A percentile compares a stretch with the other conserved stretches of the same genome.
These are phyloP conservation scores for Heteropelma amictum DNA, from an alignment of 2,888 invertebrate genomes.

Conservation along the genomic window DNA sequence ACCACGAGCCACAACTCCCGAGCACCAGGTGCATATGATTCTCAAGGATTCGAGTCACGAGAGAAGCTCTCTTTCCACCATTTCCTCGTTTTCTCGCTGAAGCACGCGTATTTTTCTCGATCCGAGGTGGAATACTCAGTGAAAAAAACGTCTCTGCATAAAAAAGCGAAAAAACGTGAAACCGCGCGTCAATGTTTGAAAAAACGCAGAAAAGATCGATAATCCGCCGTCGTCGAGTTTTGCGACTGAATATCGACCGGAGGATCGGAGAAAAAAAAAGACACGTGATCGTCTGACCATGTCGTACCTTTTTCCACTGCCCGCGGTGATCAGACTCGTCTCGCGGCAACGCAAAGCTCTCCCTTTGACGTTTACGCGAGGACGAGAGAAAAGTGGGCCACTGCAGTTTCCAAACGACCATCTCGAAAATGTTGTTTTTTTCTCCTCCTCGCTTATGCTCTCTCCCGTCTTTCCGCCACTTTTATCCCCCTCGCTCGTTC, in stretches of 20 bases:
- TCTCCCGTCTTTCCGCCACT: background rate
- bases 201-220: no score
- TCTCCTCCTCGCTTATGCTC: background rate
- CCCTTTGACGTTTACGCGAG: no score
- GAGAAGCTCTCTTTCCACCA: background rate
- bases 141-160: no score
- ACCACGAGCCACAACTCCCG: constrained; percentile 41
- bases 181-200: no score
- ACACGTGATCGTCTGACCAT: constrained; percentile 16
- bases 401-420: constrained; percentile 34
- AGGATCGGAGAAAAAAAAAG: background rate
- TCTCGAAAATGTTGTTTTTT: constrained; percentile 12
- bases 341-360: no score
- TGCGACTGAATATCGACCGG: no score
- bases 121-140: no score
- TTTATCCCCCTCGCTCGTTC: constrained; percentile 5
- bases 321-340: background rate
- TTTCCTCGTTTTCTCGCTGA: background rate
- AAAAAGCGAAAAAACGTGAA: no score
- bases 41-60: constrained; percentile 33
- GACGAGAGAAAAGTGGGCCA: constrained; percentile 41
- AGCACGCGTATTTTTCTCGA: no score
- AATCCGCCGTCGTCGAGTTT: background rate
- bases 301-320: constrained; percentile 9
- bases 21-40: constrained; percentile 61